phyloP scores from a whole-genome alignment of 2,113 vertebrate species.

The Leucopternis melanops region DNA sequence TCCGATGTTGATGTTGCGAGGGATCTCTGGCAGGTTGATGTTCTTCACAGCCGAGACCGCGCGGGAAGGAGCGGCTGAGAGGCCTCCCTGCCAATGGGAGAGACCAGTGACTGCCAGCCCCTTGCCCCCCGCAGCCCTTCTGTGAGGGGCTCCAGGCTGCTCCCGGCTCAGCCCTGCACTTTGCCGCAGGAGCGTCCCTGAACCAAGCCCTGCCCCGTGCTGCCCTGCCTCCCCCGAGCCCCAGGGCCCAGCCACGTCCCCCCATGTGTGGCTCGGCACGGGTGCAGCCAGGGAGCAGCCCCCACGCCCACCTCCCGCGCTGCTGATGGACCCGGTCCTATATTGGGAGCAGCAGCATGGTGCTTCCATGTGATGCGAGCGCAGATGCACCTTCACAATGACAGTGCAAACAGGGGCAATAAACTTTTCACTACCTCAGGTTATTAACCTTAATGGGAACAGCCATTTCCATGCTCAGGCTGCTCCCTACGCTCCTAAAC shows the following conservation, averaged over 20 bases:
- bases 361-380: background rate
- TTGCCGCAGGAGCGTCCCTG: background rate
- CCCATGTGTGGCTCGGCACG: rapidly evolving
- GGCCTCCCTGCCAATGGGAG: slow-evolving; percentile 74
- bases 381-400: too few relatives aligned
- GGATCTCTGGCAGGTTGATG: slow-evolving; percentile 93
- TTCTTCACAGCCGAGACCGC: slow-evolving; percentile 92
- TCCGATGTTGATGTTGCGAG: slow-evolving; percentile 93
- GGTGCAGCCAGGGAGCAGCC: too few relatives aligned
- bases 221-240: background rate
- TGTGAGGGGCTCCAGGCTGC: background rate
- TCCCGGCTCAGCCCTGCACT: background rate
- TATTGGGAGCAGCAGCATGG: rapidly evolving
- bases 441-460: background rate
- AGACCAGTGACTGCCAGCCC: background rate
- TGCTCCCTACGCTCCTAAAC: background rate
- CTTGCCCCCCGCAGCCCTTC: background rate
- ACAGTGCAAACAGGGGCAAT: background rate
- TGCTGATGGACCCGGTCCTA: rapidly evolving
- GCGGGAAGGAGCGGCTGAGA: slow-evolving; percentile 86
- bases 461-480: rapidly evolving
- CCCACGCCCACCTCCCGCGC: background rate
- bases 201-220: background rate
- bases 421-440: background rate
- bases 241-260: background rate